Evolutionary conservation across 2,888 invertebrate genomes (phyloP), one percentile per base, ranked within the genome.

Genomic region (Ganaspis brasiliensis): DNA sequence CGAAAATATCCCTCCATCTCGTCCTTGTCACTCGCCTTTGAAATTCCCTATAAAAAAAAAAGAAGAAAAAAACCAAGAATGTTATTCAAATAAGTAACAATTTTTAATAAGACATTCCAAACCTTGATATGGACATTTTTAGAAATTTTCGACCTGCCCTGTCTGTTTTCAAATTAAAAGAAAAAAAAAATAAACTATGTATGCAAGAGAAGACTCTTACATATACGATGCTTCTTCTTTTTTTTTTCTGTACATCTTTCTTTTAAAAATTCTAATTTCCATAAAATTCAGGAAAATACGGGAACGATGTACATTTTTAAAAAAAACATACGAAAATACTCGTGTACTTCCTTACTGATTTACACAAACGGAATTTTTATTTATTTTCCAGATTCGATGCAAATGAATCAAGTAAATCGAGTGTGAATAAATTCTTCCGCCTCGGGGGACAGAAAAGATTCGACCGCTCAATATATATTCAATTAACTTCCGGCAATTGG

Each of bases 61-160:
- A 10, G n/a, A 14, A 57, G 9, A 57, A n/a, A 57, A 31, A 31
- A 31, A 57, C 24, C 26, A 14, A 57, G 9, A 14, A 24, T 14
- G 26, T n/a, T 26, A n/a, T n/a, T 57, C 8, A 12, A 26, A 31
- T 26, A 57, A 26, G 57, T 57, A 57, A 14, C 26, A n/a, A 31
- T 57, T 24, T 57, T 57, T 57, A 57, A 31, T 57, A 31, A 57
- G 8, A 31, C 24, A 57, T 57, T 26, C 57, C 57, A 31, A 57
- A 6, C 14, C 2, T 26, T 14, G 24, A 31, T 24, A 21, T 31
- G n/a, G 8, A 1, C 5, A 57, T 57, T 31, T 57, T 57, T 21
- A 31, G 24, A 56, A 57, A 57, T 26, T 57, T n/a, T 31, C n/a
- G 26, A 31, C 31, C 31, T 31, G 6, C 2, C 31, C 31, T 2